Base-by-base conservation (phyloP, 2,113 vertebrate genomes). In the Coracopsis vasa region DNA sequence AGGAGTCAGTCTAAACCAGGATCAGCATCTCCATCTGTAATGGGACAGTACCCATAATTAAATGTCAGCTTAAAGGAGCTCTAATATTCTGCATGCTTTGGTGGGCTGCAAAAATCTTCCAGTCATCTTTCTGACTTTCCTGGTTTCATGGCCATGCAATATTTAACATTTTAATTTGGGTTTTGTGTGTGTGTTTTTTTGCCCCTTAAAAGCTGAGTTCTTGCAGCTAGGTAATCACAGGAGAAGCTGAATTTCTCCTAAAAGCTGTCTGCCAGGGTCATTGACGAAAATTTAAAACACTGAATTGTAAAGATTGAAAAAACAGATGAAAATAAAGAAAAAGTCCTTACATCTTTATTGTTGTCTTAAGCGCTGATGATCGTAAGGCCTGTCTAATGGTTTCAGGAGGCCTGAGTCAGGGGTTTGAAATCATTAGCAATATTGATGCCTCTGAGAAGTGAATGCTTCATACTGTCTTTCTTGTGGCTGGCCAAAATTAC, bases 351-450 rank as follows among this genome's bases (percentile, higher is more conserved):
- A 29, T 65, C 41, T 83, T 72, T 73, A 77, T 33, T 88, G 48
- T 93, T 94, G 64, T 88, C 42, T 95, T 88, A 90, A 90, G 71
- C 2, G 0, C 75, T 83, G 75, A 66, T 90, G 79, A 48, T 66
- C 1, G 1, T 92, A 80, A 70, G 53, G 14, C 41, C 45, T 42
- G 85, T 88, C 87, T 95, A 87, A 91, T 90, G 94, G 85, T 94
- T 96, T 94, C 94, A 91, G 85, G 75, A 91, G 85, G 79, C n/a
- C 73, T 44, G 37, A 93, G 85, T 88, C 37, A 12, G 75, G 67
- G 48, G 25, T 80, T 92, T 96, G 88, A 94, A 96, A 96, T 86
- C 90, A 88, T 93, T 97, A 96, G 92, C 71, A 93, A 25, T 96
- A 96, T 86, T 92, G 90, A 93, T 94, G 85, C 62, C 71, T 77